These are phyloP conservation scores for Octonoba sinensis DNA, from an alignment of 2,888 invertebrate genomes.

Conservation along the genomic window DNA sequence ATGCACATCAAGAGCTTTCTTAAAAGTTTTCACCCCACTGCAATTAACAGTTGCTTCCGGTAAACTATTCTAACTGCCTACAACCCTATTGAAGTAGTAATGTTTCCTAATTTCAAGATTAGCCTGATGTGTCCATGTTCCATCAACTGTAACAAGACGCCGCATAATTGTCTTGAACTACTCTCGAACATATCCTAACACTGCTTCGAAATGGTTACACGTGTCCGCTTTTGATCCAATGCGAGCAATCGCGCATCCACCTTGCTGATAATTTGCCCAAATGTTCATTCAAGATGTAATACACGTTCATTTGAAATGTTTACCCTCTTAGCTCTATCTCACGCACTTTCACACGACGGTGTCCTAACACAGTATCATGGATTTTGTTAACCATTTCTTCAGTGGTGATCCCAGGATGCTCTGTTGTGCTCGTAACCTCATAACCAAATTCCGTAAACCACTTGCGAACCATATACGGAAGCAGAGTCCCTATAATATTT, in stretches of 20 bases:
- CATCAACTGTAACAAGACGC: slow-evolving; percentile 69
- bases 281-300: slow-evolving; percentile 9
- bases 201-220: not conserved
- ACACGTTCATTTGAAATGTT: not conserved
- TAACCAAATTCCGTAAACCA: not conserved
- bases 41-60: too few species aligned
- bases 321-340: too few species aligned
- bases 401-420: not conserved
- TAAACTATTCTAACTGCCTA: too few species aligned
- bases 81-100: too few species aligned
- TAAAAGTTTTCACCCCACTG: too few species aligned
- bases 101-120: too few species aligned
- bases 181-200: slow-evolving; percentile 40
- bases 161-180: not conserved
- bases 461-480: not conserved
- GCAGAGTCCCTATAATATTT: not conserved
- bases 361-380: not conserved
- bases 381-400: slow-evolving; percentile 4
- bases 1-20: too few species aligned
- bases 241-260: slow-evolving; percentile 14
- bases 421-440: slow-evolving; percentile 1
- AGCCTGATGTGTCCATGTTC: too few species aligned
- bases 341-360: not conserved
- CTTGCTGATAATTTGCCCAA: slow-evolving; percentile 5
- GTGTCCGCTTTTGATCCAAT: slow-evolving; percentile 1